A percentile compares a stretch with the other conserved stretches of the same genome.
Evolutionary conservation across 2,113 vertebrate genomes (phyloP).

Genomic region (Lophura nycthemera): DNA sequence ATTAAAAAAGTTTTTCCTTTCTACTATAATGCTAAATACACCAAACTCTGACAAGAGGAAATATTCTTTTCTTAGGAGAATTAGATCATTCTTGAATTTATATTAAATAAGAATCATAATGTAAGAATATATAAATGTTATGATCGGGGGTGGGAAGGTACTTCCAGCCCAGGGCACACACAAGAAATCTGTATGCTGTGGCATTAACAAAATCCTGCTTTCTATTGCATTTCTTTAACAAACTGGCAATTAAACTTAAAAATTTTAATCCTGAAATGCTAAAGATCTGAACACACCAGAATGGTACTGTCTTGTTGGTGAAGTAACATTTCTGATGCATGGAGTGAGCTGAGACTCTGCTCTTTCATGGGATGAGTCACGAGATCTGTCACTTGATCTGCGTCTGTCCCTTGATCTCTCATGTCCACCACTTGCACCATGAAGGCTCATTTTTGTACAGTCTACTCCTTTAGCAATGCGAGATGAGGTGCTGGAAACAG

Average conservation of each 20-base stretch:
- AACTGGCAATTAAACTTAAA: background rate
- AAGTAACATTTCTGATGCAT: slow-evolving; percentile 97
- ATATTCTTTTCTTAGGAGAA: background rate
- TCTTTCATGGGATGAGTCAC: slow-evolving; percentile 97
- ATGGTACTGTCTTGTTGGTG: slow-evolving; percentile 94
- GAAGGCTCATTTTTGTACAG: slow-evolving; percentile 92
- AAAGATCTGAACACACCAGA: slow-evolving; percentile 81
- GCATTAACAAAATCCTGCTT: background rate
- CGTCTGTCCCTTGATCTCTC: slow-evolving; percentile 95
- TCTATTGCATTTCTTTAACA: background rate
- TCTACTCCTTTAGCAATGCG: slow-evolving; percentile 83
- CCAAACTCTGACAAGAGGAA: background rate
- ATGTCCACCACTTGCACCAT: slow-evolving; percentile 90
- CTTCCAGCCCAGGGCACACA: fast-evolving
- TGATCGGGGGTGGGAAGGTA: background rate
- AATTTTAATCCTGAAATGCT: background rate
- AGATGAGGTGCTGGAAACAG: slow-evolving; percentile 80
- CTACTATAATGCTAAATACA: background rate
- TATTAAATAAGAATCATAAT: background rate
- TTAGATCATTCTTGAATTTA: background rate
- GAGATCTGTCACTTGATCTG: slow-evolving; percentile 95
- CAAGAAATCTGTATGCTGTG: background rate
- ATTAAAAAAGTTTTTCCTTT: background rate
- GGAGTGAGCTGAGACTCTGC: slow-evolving; percentile 95
- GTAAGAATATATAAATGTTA: background rate